Conservation (phyloP, 2,888 invertebrate genomes). For the Arge pagana region DNA sequence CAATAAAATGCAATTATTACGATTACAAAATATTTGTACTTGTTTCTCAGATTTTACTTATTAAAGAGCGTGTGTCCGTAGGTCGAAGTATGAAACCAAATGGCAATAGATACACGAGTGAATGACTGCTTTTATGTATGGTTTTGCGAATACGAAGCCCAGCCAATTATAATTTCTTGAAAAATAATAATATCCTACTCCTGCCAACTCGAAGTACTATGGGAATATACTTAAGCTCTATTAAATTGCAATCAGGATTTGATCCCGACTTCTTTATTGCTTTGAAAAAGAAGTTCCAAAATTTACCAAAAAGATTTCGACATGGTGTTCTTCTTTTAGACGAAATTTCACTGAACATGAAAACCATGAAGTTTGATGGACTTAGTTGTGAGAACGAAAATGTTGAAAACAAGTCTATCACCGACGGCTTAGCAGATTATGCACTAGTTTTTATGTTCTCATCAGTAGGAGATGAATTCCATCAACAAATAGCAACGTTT, state of each 20-base stretch:
- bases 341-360: conserved; percentile 25
- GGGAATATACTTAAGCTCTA: not conserved
- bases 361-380: conserved; percentile 26
- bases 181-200: not conserved
- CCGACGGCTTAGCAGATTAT: conserved; percentile 26
- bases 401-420: conserved; percentile 1
- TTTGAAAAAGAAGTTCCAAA: not conserved
- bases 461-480: conserved; percentile 28
- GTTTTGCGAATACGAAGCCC: conserved; percentile 6
- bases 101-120: not conserved
- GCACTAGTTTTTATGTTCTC: conserved; percentile 33
- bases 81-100: not conserved
- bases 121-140: conserved; percentile 6
- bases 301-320: conserved; percentile 1
- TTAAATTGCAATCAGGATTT: not conserved
- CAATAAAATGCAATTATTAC: not conserved
- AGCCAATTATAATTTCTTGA: conserved; percentile 1
- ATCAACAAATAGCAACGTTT: conserved; percentile 34
- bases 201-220: too few relatives aligned
- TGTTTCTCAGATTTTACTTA: conserved; percentile 2
- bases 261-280: not conserved
- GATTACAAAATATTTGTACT: not conserved
- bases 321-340: conserved; percentile 24
- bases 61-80: not conserved
- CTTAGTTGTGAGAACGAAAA: conserved; percentile 17